Base-by-base conservation (phyloP, 2,797 vertebrate genomes). In the Pseudopleuronectes americanus region DNA sequence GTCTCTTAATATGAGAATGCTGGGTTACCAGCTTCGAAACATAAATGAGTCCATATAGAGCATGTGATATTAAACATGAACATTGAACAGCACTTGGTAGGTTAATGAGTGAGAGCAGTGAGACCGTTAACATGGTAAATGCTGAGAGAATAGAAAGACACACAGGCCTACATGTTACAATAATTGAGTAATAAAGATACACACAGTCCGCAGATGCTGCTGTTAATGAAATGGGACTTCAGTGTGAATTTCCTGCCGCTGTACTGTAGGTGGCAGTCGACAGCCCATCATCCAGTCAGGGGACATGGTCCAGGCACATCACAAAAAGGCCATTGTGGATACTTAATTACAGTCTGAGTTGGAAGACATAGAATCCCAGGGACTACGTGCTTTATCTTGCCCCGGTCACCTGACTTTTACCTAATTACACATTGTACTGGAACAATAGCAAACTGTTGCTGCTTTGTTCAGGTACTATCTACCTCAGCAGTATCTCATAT, bases 361-460 rank as follows among this genome's bases (percentile, higher is more conserved):
- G 65, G 73, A 83, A 85, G 81, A 87, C 51, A 68, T 59, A 84
- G 64, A 76, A 81, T 65, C 77, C 80, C 61, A 8, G 63, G 52
- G 72, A 75, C 70, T 64, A 57, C 1, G 19, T 60, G 65, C 80
- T 87, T 85, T 83, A 88, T 88, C 88, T 89, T 38, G 23, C 68
- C 59, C n/a, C n/a, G 36, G 74, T 85, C 77, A 80, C 74, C 81
- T 68, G 68, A 79, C 62, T 79, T 86, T 84, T 59, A 77, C 71
- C 75, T 89, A 85, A 90, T 85, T 90, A 71, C 49, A n/a, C 70
- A 87, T 90, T 88, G 77, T 84, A 64, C 45, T 51, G 69, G 65
- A 87, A 91, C 85, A 91, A 84, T 77, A 64, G 70, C 24, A 13
- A 77, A 55, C 68, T 81, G 78, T 79, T 84, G 74, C 60, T 59